Conservation (phyloP, 2,888 invertebrate species). For the Eudasyphora cyanicolor region DNA sequence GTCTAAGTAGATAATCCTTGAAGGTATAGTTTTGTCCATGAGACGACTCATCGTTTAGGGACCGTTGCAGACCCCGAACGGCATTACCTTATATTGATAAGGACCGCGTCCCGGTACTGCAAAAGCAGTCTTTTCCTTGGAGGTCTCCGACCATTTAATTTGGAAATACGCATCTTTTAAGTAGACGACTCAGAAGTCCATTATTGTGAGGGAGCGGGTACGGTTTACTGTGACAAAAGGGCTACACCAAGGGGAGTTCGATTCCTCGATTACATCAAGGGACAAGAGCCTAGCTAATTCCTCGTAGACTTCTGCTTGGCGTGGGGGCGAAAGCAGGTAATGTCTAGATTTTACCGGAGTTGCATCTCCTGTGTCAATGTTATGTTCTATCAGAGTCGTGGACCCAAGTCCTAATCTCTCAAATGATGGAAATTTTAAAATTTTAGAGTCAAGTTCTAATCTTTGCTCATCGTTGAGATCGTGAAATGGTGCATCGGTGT, state of each 20-base stretch:
- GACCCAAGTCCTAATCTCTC: slow-evolving; percentile 21
- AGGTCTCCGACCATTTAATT: slow-evolving; percentile 35
- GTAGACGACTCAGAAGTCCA: slow-evolving; percentile 47
- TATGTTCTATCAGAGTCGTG: slow-evolving; percentile 20
- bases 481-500: not conserved
- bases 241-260: slow-evolving; percentile 44
- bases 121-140: slow-evolving; percentile 67
- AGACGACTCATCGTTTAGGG: slow-evolving; percentile 57
- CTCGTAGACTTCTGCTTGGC: slow-evolving; percentile 46
- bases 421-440: slow-evolving; percentile 36
- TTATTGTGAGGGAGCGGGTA: slow-evolving; percentile 54
- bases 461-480: slow-evolving; percentile 23
- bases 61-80: slow-evolving; percentile 63
- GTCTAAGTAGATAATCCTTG: slow-evolving; percentile 32
- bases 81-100: slow-evolving; percentile 66
- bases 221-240: slow-evolving; percentile 43
- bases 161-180: slow-evolving; percentile 56
- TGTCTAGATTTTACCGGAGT: slow-evolving; percentile 44
- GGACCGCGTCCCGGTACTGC: slow-evolving; percentile 67
- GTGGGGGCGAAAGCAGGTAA: slow-evolving; percentile 53
- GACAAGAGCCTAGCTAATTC: slow-evolving; percentile 52
- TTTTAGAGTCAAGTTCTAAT: not conserved
- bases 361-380: slow-evolving; percentile 36
- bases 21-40: slow-evolving; percentile 45
- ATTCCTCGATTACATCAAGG: slow-evolving; percentile 48